Conservation (phyloP, 2,888 invertebrate species). For the Unio pictorum region DNA sequence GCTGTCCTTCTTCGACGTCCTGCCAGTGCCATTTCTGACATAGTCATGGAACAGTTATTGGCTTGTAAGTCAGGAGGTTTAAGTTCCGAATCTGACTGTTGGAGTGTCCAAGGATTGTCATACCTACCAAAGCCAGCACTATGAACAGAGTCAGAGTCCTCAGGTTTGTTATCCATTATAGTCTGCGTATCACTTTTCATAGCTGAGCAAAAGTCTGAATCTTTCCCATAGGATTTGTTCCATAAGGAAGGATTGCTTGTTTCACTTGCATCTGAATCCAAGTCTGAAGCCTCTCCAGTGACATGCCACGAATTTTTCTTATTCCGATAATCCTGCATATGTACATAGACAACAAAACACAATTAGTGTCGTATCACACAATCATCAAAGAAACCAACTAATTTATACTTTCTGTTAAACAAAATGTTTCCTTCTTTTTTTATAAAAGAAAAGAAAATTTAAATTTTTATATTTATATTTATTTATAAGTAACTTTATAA, state of each 20-base stretch:
- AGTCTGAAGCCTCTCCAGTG: constrained; percentile 5
- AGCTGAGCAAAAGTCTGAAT: constrained; percentile 19
- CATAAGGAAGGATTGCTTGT: constrained; percentile 4
- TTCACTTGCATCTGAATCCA: constrained; percentile 2
- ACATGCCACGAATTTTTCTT: constrained; percentile 18
- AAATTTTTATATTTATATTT: not conserved
- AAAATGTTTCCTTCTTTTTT: not conserved
- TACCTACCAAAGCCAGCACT: constrained; percentile 9
- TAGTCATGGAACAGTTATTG: constrained; percentile 12
- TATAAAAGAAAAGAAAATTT: no score
- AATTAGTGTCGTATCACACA: not conserved
- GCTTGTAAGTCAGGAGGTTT: constrained; percentile 1
- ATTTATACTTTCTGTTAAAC: not conserved
- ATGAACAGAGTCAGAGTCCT: not conserved
- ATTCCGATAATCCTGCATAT: constrained; percentile 42
- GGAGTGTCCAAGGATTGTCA: constrained; percentile 30
- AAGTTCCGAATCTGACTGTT: constrained; percentile 8
- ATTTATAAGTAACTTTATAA: not conserved
- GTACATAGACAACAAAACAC: not conserved
- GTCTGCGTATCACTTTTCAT: not conserved
- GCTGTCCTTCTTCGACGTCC: constrained; percentile 50
- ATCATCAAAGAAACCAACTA: not conserved
- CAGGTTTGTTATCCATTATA: not conserved
- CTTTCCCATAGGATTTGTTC: constrained; percentile 29
- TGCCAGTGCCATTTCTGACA: constrained; percentile 32